These are phyloP conservation scores for Cassiopea xamachana DNA, from an alignment of 30 jellyfish, hydroid and myxozoan species.

Conservation along the genomic window DNA sequence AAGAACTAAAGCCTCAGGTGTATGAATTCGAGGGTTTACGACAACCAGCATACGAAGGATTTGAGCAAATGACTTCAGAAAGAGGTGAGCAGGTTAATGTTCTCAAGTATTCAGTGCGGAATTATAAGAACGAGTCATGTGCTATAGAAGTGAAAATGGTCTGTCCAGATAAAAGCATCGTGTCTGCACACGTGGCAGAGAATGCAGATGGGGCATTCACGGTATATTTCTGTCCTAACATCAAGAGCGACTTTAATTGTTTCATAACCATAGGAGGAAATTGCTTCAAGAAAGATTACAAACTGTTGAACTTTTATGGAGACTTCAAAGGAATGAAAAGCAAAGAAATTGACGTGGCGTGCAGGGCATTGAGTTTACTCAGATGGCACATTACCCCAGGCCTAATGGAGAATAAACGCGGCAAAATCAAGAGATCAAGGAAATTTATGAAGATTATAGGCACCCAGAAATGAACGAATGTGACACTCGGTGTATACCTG, in stretches of 20 bases:
- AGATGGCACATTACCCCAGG: constrained; percentile 99
- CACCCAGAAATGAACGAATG: neutral
- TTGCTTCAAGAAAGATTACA: constrained; percentile 73
- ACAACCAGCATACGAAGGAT: constrained; percentile 44
- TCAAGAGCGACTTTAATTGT: constrained; percentile 82
- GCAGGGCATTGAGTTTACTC: constrained; percentile 90
- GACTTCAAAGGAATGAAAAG: constrained; percentile 81
- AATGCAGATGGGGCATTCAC: constrained; percentile 93
- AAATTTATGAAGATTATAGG: constrained; percentile 60
- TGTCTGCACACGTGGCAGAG: constrained; percentile 96
- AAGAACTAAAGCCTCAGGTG: neutral
- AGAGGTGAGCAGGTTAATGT: constrained; percentile 71
- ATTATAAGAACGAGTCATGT: constrained; percentile 65
- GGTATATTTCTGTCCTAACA: constrained; percentile 88
- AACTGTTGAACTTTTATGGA: constrained; percentile 86
- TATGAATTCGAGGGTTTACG: constrained; percentile 45
- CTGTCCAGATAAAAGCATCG: constrained; percentile 94
- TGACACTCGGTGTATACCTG: neutral
- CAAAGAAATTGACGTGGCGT: constrained; percentile 89
- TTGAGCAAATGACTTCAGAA: constrained; percentile 67
- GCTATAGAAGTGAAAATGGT: constrained; percentile 78
- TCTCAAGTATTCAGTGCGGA: constrained; percentile 56
- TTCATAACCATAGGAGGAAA: constrained; percentile 83
- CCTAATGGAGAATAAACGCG: constrained; percentile 76
- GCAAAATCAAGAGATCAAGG: constrained; percentile 60